phyloP scores from a whole-genome alignment of 2,797 vertebrate species.

The Dipus sagitta region DNA sequence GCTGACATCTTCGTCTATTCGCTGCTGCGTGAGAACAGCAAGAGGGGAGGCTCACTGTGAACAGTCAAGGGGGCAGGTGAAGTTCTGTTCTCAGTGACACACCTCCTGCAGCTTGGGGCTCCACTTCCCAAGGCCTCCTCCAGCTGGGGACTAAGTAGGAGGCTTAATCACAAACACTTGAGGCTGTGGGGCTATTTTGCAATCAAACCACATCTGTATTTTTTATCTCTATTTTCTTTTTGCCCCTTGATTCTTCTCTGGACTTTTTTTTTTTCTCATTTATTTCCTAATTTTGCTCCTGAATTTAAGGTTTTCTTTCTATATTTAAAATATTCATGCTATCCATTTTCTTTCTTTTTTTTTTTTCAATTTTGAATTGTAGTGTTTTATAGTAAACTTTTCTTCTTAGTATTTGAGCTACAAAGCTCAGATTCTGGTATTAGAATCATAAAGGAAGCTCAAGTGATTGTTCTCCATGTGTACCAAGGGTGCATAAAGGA shows the following conservation, averaged over 20 bases:
- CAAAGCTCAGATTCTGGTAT: not conserved
- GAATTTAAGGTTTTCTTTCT: not conserved
- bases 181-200: not conserved
- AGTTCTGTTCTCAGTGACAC: no score
- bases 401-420: constrained; percentile 29
- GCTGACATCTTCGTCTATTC: no score
- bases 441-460: constrained; percentile 17
- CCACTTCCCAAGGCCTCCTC: not conserved
- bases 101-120: no score
- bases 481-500: not conserved
- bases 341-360: not conserved
- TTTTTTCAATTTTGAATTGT: not conserved
- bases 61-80: no score
- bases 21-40: no score
- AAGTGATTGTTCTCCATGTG: not conserved
- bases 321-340: constrained; percentile 18
- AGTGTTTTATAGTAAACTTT: not conserved
- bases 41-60: no score
- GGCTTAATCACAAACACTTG: no score
- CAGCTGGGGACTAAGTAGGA: no score
- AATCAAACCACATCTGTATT: not conserved
- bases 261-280: not conserved
- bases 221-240: not conserved
- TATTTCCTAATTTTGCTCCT: constrained; percentile 12
- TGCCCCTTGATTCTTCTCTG: not conserved